Base-by-base conservation (phyloP, 1,140 invertebrate species). In the Pogonomyrmex californicus region DNA sequence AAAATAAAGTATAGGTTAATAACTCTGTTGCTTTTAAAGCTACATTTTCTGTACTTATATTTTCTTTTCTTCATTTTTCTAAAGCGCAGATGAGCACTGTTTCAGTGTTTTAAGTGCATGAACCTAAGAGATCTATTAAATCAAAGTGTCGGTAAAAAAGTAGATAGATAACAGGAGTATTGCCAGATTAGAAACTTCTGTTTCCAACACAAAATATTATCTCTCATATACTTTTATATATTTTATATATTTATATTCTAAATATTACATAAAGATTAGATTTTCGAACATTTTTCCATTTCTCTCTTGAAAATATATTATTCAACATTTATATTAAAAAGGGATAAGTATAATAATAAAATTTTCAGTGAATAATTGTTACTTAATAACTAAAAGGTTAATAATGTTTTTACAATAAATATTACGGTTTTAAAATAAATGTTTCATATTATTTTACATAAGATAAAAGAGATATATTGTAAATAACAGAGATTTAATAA, bases 101-200 rank as follows among this genome's bases (percentile, higher is more conserved):
- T 75, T 54, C 51, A 75, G 23, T 23, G 23, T 41, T 12, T 75
- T 41, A 75, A 75, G 51, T 56, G 71, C 10, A 38, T n/a, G 38
- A 30, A 75, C n/a, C 14, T 12, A 38, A 38, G 2, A 14, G 1
- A 2, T 56, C 33, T 56, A 41, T n/a, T 56, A 56, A 56, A 44
- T 44, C 9, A 66, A 54, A 51, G n/a, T 17, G 9, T 1, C 23
- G 17, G 1, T 38, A 41, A 41, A 54, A 75, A 23, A 36, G 1
- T 2, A 17, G 4, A 71, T 14, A 17, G 2, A 49, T 12, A 30
- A 70, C 30, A 7, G 49, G 12, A 14, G 44, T 10, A 9, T 66
- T 66, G 10, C 0, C n/a, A 63, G 6, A 38, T 1, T 23, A 9
- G 41, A 66, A 41, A 23, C 30, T 10, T 68, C 10, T 30, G 10